phyloP scores from a whole-genome alignment of 1,140 invertebrate species.

The Nasonia vitripennis region DNA sequence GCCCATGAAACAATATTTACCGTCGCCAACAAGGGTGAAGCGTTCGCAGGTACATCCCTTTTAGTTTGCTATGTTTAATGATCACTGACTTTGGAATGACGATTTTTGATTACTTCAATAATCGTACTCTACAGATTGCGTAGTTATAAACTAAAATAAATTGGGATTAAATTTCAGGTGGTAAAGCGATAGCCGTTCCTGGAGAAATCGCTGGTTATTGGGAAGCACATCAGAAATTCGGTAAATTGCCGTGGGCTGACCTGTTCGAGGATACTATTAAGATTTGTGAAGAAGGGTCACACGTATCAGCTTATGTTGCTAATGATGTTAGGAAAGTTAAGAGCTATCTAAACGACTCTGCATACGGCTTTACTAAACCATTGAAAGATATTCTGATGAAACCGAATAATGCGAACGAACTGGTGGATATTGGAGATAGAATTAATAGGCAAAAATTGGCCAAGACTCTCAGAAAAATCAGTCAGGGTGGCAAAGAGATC shows the following conservation, averaged over 20 bases:
- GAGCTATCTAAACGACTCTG: neutral
- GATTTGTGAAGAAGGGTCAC: constrained; percentile 77
- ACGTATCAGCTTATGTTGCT: constrained; percentile 41
- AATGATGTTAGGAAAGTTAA: neutral
- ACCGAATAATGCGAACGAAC: neutral
- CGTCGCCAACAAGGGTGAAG: constrained; percentile 66
- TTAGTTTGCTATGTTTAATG: too few relatives aligned
- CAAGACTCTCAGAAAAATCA: too few relatives aligned
- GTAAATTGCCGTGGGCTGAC: constrained; percentile 85
- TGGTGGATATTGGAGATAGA: constrained; percentile 75
- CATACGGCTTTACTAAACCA: neutral
- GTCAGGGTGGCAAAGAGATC: too few relatives aligned
- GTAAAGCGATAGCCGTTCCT: constrained; percentile 88
- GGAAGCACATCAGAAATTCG: constrained; percentile 84
- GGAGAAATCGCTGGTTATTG: constrained; percentile 92
- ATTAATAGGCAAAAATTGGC: constrained; percentile 64
- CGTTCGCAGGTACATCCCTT: constrained; percentile 5
- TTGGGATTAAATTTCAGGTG: constrained; percentile 72
- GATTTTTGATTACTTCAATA: too few relatives aligned
- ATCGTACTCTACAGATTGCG: too few relatives aligned
- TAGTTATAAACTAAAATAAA: constrained; percentile 60
- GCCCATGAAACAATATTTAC: constrained; percentile 79
- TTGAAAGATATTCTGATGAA: neutral
- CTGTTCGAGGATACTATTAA: constrained; percentile 87
- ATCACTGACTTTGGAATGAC: too few relatives aligned